Evolutionary conservation across 2,888 invertebrate species (phyloP), one percentile per base, ranked within the genome.

Genomic region (Nephrocerus scutellatus): DNA sequence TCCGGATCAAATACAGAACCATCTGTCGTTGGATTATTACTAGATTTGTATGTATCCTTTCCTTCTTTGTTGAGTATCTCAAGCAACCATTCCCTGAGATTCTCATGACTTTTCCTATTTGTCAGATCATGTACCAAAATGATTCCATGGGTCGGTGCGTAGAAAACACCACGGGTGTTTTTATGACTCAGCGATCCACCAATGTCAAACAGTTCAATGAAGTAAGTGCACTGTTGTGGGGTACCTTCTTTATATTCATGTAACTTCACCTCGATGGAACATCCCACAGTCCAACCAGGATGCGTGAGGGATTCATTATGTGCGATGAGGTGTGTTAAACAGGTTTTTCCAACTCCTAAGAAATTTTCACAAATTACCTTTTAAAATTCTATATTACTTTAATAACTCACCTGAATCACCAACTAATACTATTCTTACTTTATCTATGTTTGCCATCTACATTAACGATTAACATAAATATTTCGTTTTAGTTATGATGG

Each of bases 41-140:
- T 41, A 3, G 43, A 43, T 26, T 62, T 64, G 29, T 56, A 52
- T 21, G 57, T 68, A 53, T 56, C 69, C 53, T 59, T 74, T 41
- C 73, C 74, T 47, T 85, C 85, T 59, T 79, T 82, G 62, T 83
- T 84, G 31, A 92, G 65, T 45, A 95, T 83, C 72, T 97, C 95
- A 28, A 84, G 79, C 2, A 97, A 70, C 96, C 96, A 97, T 66
- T 88, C 87, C 47, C 85, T 80, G 43, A 97, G 72, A 71, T 96
- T 95, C 43, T 86, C 79, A 64, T 96, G 91, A 37, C 95, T 95
- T 68, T 96, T 96, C 48, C 90, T 76, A 67, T 98, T 98, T 5
- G 91, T 91, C 56, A 97, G 72, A 72, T 98, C 98, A 64, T 98
- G 96, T 3, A 97, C 95, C 44, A 98, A 73, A 53, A 98, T 90